Conservation (phyloP, 2,888 invertebrate genomes). For the Ectemnius cavifrons region DNA sequence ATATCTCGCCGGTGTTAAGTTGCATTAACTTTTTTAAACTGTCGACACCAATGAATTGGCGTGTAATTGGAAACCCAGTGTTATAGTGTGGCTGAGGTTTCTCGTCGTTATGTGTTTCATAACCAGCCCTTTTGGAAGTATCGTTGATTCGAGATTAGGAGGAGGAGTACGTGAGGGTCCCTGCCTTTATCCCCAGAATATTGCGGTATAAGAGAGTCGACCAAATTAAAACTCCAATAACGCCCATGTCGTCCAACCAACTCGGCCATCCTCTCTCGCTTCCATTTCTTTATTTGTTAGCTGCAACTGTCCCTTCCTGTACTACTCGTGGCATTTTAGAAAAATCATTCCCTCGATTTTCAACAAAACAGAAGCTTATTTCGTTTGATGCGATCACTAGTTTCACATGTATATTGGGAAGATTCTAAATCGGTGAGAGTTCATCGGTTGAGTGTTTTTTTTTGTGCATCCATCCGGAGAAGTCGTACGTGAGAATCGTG, state of each 20-base stretch:
- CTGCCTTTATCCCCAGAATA: conserved; percentile 57
- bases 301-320: too few relatives aligned
- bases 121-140: conserved; percentile 70
- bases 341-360: too few relatives aligned
- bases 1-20: conserved; percentile 1
- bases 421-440: background rate
- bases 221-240: conserved; percentile 76
- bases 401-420: background rate
- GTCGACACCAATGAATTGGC: conserved; percentile 7
- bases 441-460: background rate
- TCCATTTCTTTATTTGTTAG: background rate
- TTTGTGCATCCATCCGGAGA: background rate
- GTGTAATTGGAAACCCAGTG: conserved; percentile 21
- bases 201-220: conserved; percentile 75
- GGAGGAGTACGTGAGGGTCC: conserved; percentile 36
- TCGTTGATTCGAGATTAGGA: conserved; percentile 75
- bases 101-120: conserved; percentile 50
- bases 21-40: background rate
- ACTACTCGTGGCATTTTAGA: too few relatives aligned
- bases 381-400: too few relatives aligned
- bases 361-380: too few relatives aligned
- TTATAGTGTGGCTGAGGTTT: conserved; percentile 44
- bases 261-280: conserved; percentile 31
- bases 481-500: conserved; percentile 40
- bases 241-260: conserved; percentile 55